Evolutionary conservation across 2,113 vertebrate species (phyloP).

Genomic region (Tinamus guttatus): DNA sequence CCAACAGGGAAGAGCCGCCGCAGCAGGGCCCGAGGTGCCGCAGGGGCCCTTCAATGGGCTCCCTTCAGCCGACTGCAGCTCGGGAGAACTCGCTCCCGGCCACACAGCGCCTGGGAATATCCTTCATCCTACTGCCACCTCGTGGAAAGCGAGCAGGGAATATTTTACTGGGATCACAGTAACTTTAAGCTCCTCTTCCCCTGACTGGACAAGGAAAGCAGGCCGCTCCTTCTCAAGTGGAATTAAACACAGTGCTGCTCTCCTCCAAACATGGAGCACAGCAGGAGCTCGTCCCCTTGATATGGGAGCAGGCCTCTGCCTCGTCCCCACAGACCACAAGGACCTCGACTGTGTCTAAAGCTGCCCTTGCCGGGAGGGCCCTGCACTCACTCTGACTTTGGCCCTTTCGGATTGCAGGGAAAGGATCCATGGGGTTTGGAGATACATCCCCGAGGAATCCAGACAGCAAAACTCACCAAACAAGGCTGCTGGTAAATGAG

Average conservation of each 20-base stretch:
- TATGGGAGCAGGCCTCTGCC: neutral
- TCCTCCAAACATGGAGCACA: neutral
- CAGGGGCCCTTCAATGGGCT: neutral
- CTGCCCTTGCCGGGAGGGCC: too few relatives aligned
- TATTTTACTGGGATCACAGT: neutral
- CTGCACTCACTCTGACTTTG: neutral
- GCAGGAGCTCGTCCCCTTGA: neutral
- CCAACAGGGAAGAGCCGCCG: neutral
- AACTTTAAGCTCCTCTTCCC: neutral
- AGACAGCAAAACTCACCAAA: neutral
- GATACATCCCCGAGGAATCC: neutral
- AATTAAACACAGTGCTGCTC: rapidly evolving
- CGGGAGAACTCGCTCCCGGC: too few relatives aligned
- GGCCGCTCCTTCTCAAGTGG: rapidly evolving
- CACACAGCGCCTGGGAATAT: neutral
- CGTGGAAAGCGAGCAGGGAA: conserved; percentile 6
- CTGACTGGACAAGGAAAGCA: rapidly evolving
- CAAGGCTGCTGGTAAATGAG: neutral
- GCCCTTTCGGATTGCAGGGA: neutral
- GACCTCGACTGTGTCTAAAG: rapidly evolving
- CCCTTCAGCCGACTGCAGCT: too few relatives aligned
- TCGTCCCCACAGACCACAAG: too few relatives aligned
- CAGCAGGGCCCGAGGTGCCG: neutral
- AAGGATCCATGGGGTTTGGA: neutral
- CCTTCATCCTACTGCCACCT: conserved; percentile 76